Conservation (phyloP, 1,140 invertebrate genomes). For the Papilio polyxenes region DNA sequence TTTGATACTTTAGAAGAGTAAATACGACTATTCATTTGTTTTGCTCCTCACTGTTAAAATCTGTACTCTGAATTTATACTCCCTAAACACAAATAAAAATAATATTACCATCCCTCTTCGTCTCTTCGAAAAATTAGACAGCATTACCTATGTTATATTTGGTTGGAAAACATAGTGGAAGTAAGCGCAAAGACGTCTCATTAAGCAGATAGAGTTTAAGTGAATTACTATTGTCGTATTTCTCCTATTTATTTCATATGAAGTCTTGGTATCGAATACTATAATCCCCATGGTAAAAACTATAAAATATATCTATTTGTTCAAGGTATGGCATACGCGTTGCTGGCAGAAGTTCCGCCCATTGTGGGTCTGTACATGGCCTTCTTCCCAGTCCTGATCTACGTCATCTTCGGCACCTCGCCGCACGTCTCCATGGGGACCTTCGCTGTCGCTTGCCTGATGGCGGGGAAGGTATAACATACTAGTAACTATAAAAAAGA, state of each 20-base stretch:
- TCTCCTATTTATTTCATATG: no score
- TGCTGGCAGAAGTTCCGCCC: slow-evolving; percentile 92
- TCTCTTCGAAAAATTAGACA: background rate
- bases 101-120: background rate
- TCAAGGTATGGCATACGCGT: slow-evolving; percentile 94
- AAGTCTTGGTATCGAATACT: no score
- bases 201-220: no score
- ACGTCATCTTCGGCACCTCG: slow-evolving; percentile 95
- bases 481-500: background rate
- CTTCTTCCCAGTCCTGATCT: slow-evolving; percentile 95
- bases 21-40: no score
- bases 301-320: slow-evolving; percentile 41
- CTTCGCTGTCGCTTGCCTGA: slow-evolving; percentile 93
- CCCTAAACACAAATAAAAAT: no score
- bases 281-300: background rate
- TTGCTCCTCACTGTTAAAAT: no score
- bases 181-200: no score
- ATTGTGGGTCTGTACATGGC: slow-evolving; percentile 97
- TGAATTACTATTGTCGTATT: no score
- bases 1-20: no score
- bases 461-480: slow-evolving; percentile 89
- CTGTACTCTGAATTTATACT: no score
- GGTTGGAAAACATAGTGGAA: no score
- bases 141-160: no score
- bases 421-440: slow-evolving; percentile 96